phyloP scores from a whole-genome alignment of 2,797 vertebrate species.

The Atherinosoma microstoma region DNA sequence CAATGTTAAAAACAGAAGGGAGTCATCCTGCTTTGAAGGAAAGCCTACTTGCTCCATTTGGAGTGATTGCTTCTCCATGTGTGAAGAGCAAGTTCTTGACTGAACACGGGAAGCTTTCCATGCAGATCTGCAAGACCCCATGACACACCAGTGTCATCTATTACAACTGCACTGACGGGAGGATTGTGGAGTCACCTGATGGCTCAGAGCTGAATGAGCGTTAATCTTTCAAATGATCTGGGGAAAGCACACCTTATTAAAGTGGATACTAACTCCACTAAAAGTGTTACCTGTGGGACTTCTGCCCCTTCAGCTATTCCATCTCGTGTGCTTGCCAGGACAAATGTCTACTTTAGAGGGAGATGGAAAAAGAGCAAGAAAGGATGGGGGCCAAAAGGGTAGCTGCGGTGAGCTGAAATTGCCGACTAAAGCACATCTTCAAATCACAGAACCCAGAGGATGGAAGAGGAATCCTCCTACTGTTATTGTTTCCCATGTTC shows the following conservation, averaged over 20 bases:
- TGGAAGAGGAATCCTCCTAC: slow-evolving; percentile 74
- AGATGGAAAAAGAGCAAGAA: slow-evolving; percentile 72
- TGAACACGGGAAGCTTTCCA: slow-evolving; percentile 60
- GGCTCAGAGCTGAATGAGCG: slow-evolving; percentile 28
- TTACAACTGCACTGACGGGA: slow-evolving; percentile 38
- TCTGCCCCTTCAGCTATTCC: slow-evolving; percentile 28
- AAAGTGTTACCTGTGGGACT: slow-evolving; percentile 48
- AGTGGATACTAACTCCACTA: slow-evolving; percentile 2
- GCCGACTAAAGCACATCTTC: slow-evolving; percentile 75
- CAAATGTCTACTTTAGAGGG: slow-evolving; percentile 54
- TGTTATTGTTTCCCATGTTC: slow-evolving; percentile 88
- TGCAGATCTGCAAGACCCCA: slow-evolving; percentile 31
- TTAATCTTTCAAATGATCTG: slow-evolving; percentile 51
- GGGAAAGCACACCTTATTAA: slow-evolving; percentile 22
- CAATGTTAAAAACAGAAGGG: slow-evolving; percentile 82
- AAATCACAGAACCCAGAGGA: slow-evolving; percentile 69
- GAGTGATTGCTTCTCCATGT: slow-evolving; percentile 82
- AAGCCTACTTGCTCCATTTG: slow-evolving; percentile 71
- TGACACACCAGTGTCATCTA: slow-evolving; percentile 47
- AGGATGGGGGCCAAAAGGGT: slow-evolving; percentile 56
- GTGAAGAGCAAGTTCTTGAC: slow-evolving; percentile 68
- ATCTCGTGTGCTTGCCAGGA: slow-evolving; percentile 38
- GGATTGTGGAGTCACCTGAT: slow-evolving; percentile 38
- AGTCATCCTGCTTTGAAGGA: slow-evolving; percentile 72
- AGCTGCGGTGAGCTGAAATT: slow-evolving; percentile 69